phyloP scores from a whole-genome alignment of 1,140 invertebrate genomes.

The Neoseiulus cucumeris region DNA sequence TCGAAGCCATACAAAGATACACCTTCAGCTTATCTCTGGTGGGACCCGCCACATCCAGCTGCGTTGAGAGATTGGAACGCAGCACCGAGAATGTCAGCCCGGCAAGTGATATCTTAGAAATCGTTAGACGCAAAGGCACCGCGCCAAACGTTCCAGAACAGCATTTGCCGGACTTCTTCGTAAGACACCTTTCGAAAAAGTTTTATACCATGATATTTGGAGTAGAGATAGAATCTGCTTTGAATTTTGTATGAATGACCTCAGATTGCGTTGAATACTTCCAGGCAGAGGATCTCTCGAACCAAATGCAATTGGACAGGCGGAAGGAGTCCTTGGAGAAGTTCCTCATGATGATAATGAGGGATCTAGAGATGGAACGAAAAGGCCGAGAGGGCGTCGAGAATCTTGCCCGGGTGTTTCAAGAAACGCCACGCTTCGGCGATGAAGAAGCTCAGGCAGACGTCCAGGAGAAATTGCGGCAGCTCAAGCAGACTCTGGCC shows the following conservation, averaged over 20 bases:
- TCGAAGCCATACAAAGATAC: conserved; percentile 53
- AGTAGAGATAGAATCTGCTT: not conserved
- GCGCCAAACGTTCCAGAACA: conserved; percentile 46
- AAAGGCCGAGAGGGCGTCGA: conserved; percentile 65
- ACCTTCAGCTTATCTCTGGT: conserved; percentile 14
- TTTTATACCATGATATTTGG: conserved; percentile 12
- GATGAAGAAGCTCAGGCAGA: conserved; percentile 75
- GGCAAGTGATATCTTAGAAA: conserved; percentile 45
- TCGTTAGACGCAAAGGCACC: conserved; percentile 39
- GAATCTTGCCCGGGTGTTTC: conserved; percentile 70
- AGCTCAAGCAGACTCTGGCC: conserved; percentile 43
- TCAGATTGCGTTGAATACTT: conserved; percentile 14
- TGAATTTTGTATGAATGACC: not conserved
- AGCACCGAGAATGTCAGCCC: conserved; percentile 38
- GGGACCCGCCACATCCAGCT: not conserved
- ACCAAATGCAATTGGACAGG: conserved; percentile 75
- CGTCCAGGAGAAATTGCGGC: conserved; percentile 68
- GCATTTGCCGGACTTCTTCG: conserved; percentile 71
- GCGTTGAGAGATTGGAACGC: not conserved
- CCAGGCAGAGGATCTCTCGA: conserved; percentile 64
- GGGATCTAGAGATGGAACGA: conserved; percentile 61
- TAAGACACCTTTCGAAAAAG: conserved; percentile 20
- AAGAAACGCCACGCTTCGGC: conserved; percentile 66
- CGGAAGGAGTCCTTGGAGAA: conserved; percentile 56
- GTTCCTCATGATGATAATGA: conserved; percentile 54